These are phyloP conservation scores for Pseudomyrmex flavicornis DNA, from an alignment of 1,140 invertebrate species.

Conservation along the genomic window DNA sequence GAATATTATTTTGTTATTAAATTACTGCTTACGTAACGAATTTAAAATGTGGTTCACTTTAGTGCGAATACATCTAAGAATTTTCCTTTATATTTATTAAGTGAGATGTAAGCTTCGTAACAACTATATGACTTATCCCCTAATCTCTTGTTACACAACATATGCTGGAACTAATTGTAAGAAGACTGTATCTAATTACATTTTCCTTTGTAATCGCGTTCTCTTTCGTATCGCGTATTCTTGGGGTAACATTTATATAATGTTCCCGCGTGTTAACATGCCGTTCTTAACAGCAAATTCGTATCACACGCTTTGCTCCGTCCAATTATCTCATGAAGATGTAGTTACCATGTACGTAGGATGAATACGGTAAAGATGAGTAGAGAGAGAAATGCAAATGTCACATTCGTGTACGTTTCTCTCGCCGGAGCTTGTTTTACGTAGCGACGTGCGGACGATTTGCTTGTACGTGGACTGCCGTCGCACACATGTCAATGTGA, in stretches of 20 bases:
- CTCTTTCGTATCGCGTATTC: neutral
- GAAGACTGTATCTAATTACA: too few relatives aligned
- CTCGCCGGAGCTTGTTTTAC: neutral
- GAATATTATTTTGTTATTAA: too few relatives aligned
- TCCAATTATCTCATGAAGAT: neutral
- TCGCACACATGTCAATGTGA: constrained; percentile 1
- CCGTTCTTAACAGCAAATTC: neutral
- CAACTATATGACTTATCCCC: too few relatives aligned
- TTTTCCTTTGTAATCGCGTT: neutral
- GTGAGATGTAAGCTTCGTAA: too few relatives aligned
- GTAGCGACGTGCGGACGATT: constrained; percentile 7
- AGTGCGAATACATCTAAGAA: too few relatives aligned
- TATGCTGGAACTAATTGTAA: too few relatives aligned
- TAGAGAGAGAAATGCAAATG: constrained; percentile 13
- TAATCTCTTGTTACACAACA: too few relatives aligned
- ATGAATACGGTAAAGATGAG: neutral
- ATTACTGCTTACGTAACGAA: too few relatives aligned
- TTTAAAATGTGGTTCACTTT: too few relatives aligned
- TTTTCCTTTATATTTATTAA: too few relatives aligned
- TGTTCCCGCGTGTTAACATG: neutral
- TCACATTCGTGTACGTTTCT: neutral
- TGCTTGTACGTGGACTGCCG: neutral
- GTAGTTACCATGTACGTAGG: neutral
- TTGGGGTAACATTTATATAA: neutral
- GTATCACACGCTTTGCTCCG: neutral